Evolutionary conservation across 2,888 invertebrate genomes (phyloP), one percentile per base, ranked within the genome.

Genomic region (Vesta saturnalis): DNA sequence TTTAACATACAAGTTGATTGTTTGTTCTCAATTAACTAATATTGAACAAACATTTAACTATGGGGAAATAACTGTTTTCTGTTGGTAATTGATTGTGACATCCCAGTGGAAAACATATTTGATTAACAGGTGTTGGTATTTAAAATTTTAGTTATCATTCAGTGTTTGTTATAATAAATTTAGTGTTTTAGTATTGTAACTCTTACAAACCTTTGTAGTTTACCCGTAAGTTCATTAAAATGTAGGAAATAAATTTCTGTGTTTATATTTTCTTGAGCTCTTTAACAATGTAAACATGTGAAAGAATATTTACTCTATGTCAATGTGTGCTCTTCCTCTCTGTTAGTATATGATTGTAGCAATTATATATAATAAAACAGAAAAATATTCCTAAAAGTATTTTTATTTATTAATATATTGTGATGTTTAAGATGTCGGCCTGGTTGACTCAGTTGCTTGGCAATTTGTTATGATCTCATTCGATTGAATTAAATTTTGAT

Each of bases 1-100:
- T 23, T 39, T 10, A 39, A n/a, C 19, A 43, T 43, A 14, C 74
- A 18, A 60, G 19, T 54, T 60, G 55, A 56, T 60, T 39, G 39
- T 60, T 22, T 65, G 23, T 55, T 59, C 39, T n/a, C 12, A 52
- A 43, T 10, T n/a, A n/a, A n/a, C n/a, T 5, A 43, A 12, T n/a
- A n/a, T 43, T 19, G 52, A 52, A 52, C 18, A 52, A 52, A 21
- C 19, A 12, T 52, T 52, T 19, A 21, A 12, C 21, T 19, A 19
- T 21, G 52, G 47, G 52, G 19, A 12, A 19, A 19, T 14, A 19
- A 19, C 43, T 46, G 55, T 56, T 63, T 63, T 63, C 62, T 47
- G 15, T 63, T 63, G 18, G 39, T 39, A 39, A 19, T n/a, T 12
- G 52, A 19, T 52, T 52, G 3, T n/a, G n/a, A n/a, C 8, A 39